Base-by-base conservation (phyloP, 2,888 invertebrate genomes). In the Eugnorisma glareosa region DNA sequence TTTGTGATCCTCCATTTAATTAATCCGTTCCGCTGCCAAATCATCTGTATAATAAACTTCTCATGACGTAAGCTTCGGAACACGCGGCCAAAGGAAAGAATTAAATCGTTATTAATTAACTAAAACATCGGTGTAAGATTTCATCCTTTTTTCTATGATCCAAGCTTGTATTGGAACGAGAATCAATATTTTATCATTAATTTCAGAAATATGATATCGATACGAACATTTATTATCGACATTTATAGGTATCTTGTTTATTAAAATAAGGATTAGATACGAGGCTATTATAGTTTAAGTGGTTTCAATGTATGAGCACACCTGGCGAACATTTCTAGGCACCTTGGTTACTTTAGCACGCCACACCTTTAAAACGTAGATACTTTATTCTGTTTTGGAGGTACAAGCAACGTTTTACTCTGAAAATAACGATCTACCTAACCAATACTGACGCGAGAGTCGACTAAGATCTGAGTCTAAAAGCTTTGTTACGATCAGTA, bases 11-110 rank as follows among this genome's bases (percentile, higher is more conserved):
- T 57, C 81, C 86, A 88, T 88, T 83, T 85, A 86, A 88, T 86
- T 81, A 86, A 86, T 86, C 88, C 81, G 88, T 88, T 88, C 88
- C 88, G 83, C 88, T 86, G 86, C 83, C 86, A 82, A 86, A 88
- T 85, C 83, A 83, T 69, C 69, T 75, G 75, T 81, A 74, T 86
- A 82, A 85, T 87, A 86, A 88, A 83, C 77, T 88, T 80, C 83
- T 88, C 85, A 86, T 88, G 88, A 86, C 88, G 88, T 88, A 85
- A 88, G 79, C 88, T 79, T 73, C 72, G 75, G 78, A 88, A 86
- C 79, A 70, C 72, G 80, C 67, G 70, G 68, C 75, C 73, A 72
- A 81, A 82, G 68, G 66, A 79, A 83, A 86, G 66, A 77, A 83
- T 83, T 59, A 71, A 79, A 81, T 79, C 67, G 77, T 81, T 81